These are phyloP conservation scores for Apteryx mantelli DNA, from an alignment of 2,113 vertebrate species.

Conservation along the genomic window DNA sequence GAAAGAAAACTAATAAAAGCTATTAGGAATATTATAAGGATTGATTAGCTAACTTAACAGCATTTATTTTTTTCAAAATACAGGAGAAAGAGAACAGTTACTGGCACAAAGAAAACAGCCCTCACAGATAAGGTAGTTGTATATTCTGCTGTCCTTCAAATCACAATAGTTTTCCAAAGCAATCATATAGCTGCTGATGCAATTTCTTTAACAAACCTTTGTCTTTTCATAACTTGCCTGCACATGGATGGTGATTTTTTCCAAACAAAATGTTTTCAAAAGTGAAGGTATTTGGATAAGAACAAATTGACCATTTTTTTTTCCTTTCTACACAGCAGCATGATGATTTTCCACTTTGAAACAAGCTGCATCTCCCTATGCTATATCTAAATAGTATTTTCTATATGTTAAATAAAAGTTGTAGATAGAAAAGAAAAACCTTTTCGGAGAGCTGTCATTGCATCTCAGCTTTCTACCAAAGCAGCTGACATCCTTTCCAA, in stretches of 20 bases:
- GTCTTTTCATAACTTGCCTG: background rate
- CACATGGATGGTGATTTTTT: background rate
- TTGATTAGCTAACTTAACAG: background rate
- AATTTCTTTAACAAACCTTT: background rate
- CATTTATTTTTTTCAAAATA: background rate
- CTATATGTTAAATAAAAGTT: background rate
- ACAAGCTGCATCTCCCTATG: background rate
- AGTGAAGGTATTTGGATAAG: background rate
- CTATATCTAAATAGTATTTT: background rate
- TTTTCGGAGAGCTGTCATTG: background rate
- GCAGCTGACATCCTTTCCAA: background rate
- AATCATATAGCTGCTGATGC: background rate
- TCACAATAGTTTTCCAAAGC: background rate
- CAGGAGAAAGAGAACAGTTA: background rate
- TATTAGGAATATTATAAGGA: background rate
- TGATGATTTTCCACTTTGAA: background rate
- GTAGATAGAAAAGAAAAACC: background rate
- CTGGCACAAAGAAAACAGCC: background rate
- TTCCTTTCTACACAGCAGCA: background rate
- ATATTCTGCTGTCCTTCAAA: background rate
- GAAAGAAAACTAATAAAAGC: background rate
- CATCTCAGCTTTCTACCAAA: background rate
- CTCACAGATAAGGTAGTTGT: rapidly evolving
- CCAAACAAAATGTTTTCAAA: background rate
- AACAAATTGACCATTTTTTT: background rate